Percentiles rank a stretch among this genome's conserved stretches.
These are phyloP conservation scores for Notiomystis cincta DNA, from an alignment of 2,113 vertebrate genomes.

Conservation along the genomic window DNA sequence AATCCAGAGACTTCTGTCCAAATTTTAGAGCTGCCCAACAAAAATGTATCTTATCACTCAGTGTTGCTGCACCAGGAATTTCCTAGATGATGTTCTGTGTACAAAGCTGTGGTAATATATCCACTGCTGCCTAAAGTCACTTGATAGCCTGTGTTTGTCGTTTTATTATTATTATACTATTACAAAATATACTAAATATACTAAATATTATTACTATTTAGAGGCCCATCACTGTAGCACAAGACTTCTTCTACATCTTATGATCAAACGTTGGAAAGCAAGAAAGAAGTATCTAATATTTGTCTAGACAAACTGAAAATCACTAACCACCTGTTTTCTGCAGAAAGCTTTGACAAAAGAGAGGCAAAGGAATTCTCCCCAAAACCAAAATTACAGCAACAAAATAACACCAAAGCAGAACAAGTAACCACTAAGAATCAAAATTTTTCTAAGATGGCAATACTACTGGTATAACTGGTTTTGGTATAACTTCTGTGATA, in stretches of 20 bases:
- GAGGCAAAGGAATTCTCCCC: accelerated
- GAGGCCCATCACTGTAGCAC: background rate
- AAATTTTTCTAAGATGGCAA: background rate
- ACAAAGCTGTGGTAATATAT: background rate
- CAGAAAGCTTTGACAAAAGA: background rate
- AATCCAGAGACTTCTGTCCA: background rate
- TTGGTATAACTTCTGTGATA: background rate
- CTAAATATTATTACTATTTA: too few relatives aligned
- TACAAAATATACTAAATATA: too few relatives aligned
- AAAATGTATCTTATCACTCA: background rate
- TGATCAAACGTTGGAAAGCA: background rate
- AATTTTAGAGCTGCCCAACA: background rate
- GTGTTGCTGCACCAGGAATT: background rate
- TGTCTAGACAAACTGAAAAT: background rate
- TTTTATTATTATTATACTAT: too few relatives aligned
- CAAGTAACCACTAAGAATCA: background rate
- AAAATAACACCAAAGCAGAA: background rate
- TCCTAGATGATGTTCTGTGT: background rate
- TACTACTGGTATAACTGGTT: background rate
- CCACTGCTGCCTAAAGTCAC: background rate
- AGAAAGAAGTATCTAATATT: background rate
- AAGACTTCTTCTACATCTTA: background rate
- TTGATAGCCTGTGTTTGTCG: background rate
- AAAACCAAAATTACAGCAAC: background rate
- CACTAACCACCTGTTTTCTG: background rate